phyloP scores from a whole-genome alignment of 2,113 vertebrate species.

The Malaclemys terrapin region DNA sequence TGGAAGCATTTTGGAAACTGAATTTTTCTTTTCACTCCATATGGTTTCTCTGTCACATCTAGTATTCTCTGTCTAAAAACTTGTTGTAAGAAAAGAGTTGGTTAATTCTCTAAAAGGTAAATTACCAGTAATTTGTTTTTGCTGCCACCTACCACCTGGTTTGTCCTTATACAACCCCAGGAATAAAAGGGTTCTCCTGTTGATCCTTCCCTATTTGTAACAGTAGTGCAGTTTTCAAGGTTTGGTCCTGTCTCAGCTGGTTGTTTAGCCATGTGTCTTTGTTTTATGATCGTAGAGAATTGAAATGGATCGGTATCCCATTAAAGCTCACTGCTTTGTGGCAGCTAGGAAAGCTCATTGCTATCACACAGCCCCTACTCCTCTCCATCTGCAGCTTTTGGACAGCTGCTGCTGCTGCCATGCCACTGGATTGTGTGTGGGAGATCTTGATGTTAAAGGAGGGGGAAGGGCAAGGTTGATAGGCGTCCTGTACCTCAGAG shows the following conservation, averaged over 20 bases:
- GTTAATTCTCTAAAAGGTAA: background rate
- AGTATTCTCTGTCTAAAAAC: background rate
- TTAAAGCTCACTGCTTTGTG: background rate
- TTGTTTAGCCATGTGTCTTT: background rate
- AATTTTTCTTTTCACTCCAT: too few relatives aligned
- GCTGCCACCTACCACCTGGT: background rate
- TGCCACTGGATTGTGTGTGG: background rate
- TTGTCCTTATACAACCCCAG: background rate
- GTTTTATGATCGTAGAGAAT: background rate
- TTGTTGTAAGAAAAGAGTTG: background rate
- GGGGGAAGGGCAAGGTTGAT: background rate
- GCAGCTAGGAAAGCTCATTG: background rate
- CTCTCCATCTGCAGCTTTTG: too few relatives aligned
- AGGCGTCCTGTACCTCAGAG: background rate
- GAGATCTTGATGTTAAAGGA: background rate
- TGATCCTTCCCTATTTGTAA: background rate
- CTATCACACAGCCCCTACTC: background rate
- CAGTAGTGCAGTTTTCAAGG: background rate
- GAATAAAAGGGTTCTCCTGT: background rate
- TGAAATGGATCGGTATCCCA: background rate
- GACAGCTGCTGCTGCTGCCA: background rate
- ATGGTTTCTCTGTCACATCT: background rate
- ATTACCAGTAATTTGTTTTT: background rate
- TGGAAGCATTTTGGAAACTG: background rate
- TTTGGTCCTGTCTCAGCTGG: background rate